Conservation (phyloP, 92 coral and sea anemone species). For the Zoanthus solanderi region DNA sequence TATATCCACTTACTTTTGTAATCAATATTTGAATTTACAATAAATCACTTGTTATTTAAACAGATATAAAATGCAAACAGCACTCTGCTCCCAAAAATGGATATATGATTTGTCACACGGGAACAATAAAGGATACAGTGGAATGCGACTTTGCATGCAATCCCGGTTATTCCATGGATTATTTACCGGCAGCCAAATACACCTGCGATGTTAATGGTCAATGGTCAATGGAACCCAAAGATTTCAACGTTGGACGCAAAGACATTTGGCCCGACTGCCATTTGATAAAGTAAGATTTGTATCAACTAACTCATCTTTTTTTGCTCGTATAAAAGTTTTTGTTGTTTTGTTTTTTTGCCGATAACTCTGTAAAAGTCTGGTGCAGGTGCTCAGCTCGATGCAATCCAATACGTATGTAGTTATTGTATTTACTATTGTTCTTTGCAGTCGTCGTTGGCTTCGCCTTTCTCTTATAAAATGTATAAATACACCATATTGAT, state of each 20-base stretch:
- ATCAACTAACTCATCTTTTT: background rate
- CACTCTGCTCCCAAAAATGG: conserved; percentile 33
- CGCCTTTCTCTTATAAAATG: no score
- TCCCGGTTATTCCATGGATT: conserved; percentile 71
- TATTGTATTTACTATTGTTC: no score
- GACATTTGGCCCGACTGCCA: conserved; percentile 42
- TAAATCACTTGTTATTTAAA: background rate
- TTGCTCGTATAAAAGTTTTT: background rate
- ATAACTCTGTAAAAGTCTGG: no score
- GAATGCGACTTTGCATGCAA: conserved; percentile 71
- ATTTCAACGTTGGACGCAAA: conserved; percentile 33
- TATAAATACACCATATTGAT: no score
- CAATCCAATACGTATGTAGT: no score
- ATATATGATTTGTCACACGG: conserved; percentile 10
- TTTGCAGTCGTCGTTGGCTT: no score
- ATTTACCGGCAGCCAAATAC: conserved; percentile 71
- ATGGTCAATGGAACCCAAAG: conserved; percentile 71
- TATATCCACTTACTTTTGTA: no score
- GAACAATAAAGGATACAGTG: conserved; percentile 24
- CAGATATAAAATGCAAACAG: conserved; percentile 35
- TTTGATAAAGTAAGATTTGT: background rate
- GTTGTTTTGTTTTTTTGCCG: background rate
- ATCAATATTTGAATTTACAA: no score
- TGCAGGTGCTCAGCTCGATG: no score
- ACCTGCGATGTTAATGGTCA: conserved; percentile 73